A percentile compares a stretch with the other conserved stretches of the same genome.
phyloP scores from a whole-genome alignment of 1,140 invertebrate species.

The Phymorhynchus buccinoides region DNA sequence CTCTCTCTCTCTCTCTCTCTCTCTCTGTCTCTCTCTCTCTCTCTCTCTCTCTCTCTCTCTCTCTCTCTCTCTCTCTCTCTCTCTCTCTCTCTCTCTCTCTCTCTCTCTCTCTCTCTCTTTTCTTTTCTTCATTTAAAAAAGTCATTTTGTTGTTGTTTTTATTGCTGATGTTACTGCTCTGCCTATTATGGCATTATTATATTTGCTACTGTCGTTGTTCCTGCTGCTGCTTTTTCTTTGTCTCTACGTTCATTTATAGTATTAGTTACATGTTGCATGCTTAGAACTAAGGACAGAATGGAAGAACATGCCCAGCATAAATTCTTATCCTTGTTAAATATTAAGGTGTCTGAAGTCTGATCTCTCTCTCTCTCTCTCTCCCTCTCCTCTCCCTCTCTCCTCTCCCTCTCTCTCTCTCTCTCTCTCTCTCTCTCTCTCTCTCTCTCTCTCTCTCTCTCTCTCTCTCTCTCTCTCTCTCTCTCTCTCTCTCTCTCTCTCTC shows the following conservation, averaged over 20 bases:
- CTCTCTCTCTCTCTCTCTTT: not conserved
- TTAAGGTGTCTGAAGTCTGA: no score
- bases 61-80: conserved; percentile 8
- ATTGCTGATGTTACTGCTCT: no score
- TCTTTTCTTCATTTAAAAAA: no score
- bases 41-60: not conserved
- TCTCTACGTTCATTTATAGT: no score
- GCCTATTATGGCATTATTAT: no score
- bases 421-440: not conserved
- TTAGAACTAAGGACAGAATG: no score
- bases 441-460: not conserved
- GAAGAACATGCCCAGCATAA: no score
- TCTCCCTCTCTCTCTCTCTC: conserved; percentile 24
- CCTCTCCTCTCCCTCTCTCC: not conserved
- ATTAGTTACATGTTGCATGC: no score
- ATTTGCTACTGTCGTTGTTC: no score
- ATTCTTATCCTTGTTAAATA: no score
- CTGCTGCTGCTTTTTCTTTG: no score
- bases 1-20: not conserved
- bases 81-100: conserved; percentile 1
- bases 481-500: not conserved
- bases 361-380: not conserved
- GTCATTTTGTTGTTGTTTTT: no score
- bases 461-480: not conserved
- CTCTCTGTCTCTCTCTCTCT: not conserved